phyloP scores from a whole-genome alignment of 2,888 invertebrate species.

The Biston betularia region DNA sequence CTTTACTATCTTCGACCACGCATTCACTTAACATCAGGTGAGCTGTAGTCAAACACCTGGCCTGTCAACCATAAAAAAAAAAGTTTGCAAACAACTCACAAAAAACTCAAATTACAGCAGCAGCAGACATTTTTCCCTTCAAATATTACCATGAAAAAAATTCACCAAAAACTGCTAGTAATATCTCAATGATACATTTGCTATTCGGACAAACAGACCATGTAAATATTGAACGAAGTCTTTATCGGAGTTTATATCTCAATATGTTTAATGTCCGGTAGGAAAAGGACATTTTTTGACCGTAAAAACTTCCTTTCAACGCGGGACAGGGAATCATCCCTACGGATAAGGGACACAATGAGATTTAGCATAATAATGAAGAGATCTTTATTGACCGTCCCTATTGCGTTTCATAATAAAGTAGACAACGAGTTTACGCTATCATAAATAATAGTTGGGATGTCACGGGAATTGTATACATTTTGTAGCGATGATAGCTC shows the following conservation, averaged over 20 bases:
- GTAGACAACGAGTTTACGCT: slow-evolving; percentile 37
- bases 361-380: slow-evolving; percentile 77
- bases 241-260: slow-evolving; percentile 63
- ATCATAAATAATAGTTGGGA: slow-evolving; percentile 29
- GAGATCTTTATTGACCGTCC: slow-evolving; percentile 54
- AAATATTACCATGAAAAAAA: slow-evolving; percentile 49
- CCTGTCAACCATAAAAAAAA: too few species aligned
- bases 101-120: slow-evolving; percentile 30
- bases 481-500: too few species aligned
- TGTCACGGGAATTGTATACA: not conserved
- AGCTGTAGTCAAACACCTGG: too few species aligned
- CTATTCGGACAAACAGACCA: slow-evolving; percentile 50
- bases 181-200: slow-evolving; percentile 49
- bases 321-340: slow-evolving; percentile 59
- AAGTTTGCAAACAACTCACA: slow-evolving; percentile 29
- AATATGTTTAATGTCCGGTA: slow-evolving; percentile 73
- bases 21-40: too few species aligned
- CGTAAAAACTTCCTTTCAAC: slow-evolving; percentile 62
- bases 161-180: slow-evolving; percentile 45
- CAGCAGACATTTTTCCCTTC: slow-evolving; percentile 45
- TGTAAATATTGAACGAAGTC: slow-evolving; percentile 74
- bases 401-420: slow-evolving; percentile 43
- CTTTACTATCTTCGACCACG: too few species aligned
- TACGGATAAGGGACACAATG: slow-evolving; percentile 66
- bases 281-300: slow-evolving; percentile 51